Conservation (phyloP, 2,888 invertebrate species). For the Sarcophaga subvicina region DNA sequence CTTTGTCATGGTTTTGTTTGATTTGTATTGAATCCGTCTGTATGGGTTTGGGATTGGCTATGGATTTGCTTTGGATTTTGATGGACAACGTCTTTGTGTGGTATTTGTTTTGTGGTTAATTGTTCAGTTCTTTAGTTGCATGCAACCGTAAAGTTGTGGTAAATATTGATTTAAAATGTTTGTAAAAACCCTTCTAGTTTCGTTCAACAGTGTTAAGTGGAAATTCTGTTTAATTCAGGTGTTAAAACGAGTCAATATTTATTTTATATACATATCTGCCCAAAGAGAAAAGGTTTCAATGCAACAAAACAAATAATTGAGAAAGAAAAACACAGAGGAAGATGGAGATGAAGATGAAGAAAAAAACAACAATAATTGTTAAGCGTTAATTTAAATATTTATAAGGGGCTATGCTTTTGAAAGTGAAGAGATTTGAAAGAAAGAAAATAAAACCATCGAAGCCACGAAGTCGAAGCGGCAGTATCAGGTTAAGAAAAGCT, state of each 20-base stretch:
- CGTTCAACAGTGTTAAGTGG: conserved; percentile 48
- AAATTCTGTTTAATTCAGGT: conserved; percentile 69
- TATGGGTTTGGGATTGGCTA: not conserved
- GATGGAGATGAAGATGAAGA: not conserved
- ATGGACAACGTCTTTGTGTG: not conserved
- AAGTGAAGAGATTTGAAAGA: not conserved
- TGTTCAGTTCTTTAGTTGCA: conserved; percentile 60
- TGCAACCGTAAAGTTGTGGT: conserved; percentile 61
- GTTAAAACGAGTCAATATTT: conserved; percentile 70
- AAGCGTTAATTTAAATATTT: conserved; percentile 53
- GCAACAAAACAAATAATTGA: not conserved
- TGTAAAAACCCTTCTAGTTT: conserved; percentile 28
- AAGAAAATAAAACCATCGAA: not conserved
- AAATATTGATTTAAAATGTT: conserved; percentile 61
- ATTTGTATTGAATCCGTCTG: not conserved
- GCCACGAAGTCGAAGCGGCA: too few species aligned
- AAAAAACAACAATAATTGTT: conserved; percentile 19
- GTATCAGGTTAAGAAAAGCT: too few species aligned
- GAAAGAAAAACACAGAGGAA: not conserved
- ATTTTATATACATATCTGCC: conserved; percentile 39
- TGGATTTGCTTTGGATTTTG: not conserved
- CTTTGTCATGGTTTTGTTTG: conserved; percentile 1
- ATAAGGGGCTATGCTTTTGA: not conserved
- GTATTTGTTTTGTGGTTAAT: conserved; percentile 61
- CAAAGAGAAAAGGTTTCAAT: not conserved